These are phyloP conservation scores for Zaprionus obscuricornis DNA, from an alignment of 2,888 invertebrate genomes.

Conservation along the genomic window DNA sequence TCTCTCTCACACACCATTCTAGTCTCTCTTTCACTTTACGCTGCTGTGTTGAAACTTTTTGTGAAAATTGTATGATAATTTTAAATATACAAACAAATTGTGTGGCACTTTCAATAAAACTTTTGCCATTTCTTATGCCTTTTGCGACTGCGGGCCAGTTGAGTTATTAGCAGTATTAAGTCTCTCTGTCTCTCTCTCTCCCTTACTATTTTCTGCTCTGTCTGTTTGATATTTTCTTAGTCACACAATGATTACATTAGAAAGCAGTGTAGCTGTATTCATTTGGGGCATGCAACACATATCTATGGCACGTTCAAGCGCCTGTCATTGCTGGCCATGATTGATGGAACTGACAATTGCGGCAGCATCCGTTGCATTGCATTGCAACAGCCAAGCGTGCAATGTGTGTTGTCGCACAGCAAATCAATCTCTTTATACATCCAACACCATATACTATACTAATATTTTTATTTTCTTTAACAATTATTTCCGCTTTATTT, in stretches of 20 bases:
- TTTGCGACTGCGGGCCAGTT: conserved; percentile 30
- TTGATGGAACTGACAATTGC: conserved; percentile 76
- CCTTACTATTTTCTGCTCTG: not conserved
- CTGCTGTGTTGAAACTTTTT: conserved; percentile 69
- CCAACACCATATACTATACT: too few species aligned
- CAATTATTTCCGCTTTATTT: too few species aligned
- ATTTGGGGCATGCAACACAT: conserved; percentile 19
- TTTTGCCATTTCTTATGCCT: conserved; percentile 68
- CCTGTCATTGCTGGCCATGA: conserved; percentile 57
- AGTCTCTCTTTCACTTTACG: too few species aligned
- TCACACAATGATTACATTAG: not conserved
- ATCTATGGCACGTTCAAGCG: conserved; percentile 41
- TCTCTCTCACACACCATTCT: too few species aligned
- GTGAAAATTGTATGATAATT: conserved; percentile 73
- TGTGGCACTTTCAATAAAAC: conserved; percentile 79
- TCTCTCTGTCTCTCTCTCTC: conserved; percentile 10
- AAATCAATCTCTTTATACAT: too few species aligned
- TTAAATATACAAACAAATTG: conserved; percentile 79
- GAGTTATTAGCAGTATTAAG: conserved; percentile 74
- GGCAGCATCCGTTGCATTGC: conserved; percentile 44
- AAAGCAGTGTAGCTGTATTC: not conserved
- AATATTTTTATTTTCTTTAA: too few species aligned
- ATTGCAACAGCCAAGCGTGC: too few species aligned
- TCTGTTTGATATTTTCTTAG: not conserved
- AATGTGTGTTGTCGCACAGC: too few species aligned